Evolutionary conservation across 92 coral and sea anemone species (phyloP), one percentile per base, ranked within the genome.

Genomic region (Muricea muricata): DNA sequence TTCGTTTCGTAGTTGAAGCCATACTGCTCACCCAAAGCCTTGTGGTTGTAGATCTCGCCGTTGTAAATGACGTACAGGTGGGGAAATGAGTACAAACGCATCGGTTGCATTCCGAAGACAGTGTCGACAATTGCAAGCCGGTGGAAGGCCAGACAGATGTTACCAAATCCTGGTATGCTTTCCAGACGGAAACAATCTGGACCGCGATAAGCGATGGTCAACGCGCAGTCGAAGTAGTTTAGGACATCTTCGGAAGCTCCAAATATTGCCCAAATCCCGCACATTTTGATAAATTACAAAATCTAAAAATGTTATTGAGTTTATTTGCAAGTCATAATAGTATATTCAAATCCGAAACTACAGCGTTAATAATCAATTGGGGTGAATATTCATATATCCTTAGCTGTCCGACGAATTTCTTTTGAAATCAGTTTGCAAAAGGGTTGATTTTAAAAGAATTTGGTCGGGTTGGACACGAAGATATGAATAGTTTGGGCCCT

Each of bases 241-340:
- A 86, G 70, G 12, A 76, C 68, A 65, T 91, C 89, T 13, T 84
- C 87, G 24, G 76, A 63, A 45, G 86, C 34, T 37, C 93, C 93
- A 80, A 91, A 91, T 73, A 91, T 75, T 41, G 91, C 93, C 93
- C 93, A 91, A 29, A 91, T 91, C n/a, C 93, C 93, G 29, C 93
- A 91, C 93, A 91, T 90, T n/a, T 63, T 63, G 70, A n/a, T n/a
- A n/a, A n/a, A n/a, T n/a, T n/a, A n/a, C n/a, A n/a, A n/a, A n/a
- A n/a, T n/a, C n/a, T n/a, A n/a, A n/a, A n/a, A n/a, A n/a, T n/a
- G n/a, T n/a, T n/a, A n/a, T n/a, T n/a, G n/a, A n/a, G n/a, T n/a
- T n/a, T n/a, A n/a, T n/a, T n/a, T n/a, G n/a, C n/a, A n/a, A n/a
- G n/a, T n/a, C n/a, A n/a, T n/a, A n/a, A n/a, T n/a, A n/a, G n/a